Evolutionary conservation across 2,113 vertebrate species (phyloP).

Genomic region (Nyctereutes procyonoides): DNA sequence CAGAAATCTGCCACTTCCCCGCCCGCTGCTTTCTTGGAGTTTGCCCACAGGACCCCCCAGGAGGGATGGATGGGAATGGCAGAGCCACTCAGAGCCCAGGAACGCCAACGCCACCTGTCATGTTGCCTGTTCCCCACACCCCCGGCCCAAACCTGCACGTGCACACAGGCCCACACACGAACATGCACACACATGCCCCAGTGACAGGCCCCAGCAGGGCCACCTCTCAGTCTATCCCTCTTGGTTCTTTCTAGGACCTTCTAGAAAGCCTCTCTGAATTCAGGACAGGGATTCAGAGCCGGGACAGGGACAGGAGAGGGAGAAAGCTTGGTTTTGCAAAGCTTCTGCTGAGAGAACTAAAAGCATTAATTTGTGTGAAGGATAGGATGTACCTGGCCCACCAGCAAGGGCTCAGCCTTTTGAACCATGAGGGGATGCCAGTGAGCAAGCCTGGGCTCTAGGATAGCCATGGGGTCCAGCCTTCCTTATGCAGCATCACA

Average conservation of each 20-base stretch:
- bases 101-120: slow-evolving; percentile 83
- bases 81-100: slow-evolving; percentile 74
- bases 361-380: background rate
- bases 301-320: no score
- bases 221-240: background rate
- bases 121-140: slow-evolving; percentile 73
- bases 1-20: slow-evolving; percentile 83
- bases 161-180: slow-evolving; percentile 33
- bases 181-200: background rate
- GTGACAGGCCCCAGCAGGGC: background rate
- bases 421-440: rapidly evolving
- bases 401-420: background rate
- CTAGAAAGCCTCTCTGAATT: slow-evolving; percentile 13
- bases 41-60: slow-evolving; percentile 83
- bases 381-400: background rate
- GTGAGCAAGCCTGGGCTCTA: background rate
- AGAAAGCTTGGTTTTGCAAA: background rate
- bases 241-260: slow-evolving; percentile 33
- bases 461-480: background rate
- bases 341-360: background rate
- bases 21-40: slow-evolving; percentile 85
- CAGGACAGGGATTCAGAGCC: background rate
- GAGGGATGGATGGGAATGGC: slow-evolving; percentile 79
- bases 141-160: slow-evolving; percentile 45
- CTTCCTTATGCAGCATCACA: rapidly evolving